A percentile compares a stretch with the other conserved stretches of the same genome.
Evolutionary conservation across 1,140 invertebrate genomes (phyloP).

Genomic region (Sweltsa coloradensis): DNA sequence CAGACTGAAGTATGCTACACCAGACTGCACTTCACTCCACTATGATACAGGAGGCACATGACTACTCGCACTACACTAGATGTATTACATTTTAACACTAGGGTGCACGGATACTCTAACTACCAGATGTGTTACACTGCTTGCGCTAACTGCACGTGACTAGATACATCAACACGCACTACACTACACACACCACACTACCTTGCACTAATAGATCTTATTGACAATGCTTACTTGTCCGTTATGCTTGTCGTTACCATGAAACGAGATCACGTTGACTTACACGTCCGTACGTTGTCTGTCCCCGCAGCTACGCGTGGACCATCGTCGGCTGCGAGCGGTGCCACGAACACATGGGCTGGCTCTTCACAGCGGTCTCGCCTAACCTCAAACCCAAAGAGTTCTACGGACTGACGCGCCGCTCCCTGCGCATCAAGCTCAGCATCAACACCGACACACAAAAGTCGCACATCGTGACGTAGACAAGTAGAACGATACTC

Average conservation of each 20-base stretch:
- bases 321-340: slow-evolving; percentile 52
- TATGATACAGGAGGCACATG: not conserved
- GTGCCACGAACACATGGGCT: slow-evolving; percentile 61
- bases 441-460: too few species aligned
- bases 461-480: too few species aligned
- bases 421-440: too few species aligned
- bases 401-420: slow-evolving; percentile 51
- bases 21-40: not conserved
- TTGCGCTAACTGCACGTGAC: not conserved
- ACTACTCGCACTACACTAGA: not conserved
- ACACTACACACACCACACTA: not conserved
- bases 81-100: not conserved
- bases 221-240: not conserved
- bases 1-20: not conserved
- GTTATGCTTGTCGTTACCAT: not conserved
- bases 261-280: not conserved
- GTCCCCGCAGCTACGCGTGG: slow-evolving; percentile 55
- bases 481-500: too few species aligned
- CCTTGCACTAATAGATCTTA: not conserved
- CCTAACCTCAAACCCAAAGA: slow-evolving; percentile 45
- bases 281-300: not conserved
- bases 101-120: not conserved
- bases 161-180: not conserved
- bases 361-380: slow-evolving; percentile 56
- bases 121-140: not conserved